Conservation (phyloP, 2,113 vertebrate genomes). For the Phyllopteryx taeniolatus region DNA sequence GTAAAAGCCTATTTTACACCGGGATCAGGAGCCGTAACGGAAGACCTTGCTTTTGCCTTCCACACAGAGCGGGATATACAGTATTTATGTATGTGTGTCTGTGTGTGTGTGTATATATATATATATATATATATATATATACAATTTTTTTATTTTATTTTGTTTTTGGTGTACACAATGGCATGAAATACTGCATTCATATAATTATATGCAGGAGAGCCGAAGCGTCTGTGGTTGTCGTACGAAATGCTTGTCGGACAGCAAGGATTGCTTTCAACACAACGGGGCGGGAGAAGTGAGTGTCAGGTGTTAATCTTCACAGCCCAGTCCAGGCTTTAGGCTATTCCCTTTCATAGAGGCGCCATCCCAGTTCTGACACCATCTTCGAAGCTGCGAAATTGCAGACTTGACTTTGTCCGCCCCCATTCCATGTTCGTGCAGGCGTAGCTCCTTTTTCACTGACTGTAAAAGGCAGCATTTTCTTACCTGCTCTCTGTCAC, state of each 20-base stretch:
- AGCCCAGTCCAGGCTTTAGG: not conserved
- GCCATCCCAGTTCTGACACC: not conserved
- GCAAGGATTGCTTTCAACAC: not conserved
- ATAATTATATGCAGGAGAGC: not conserved
- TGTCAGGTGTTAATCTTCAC: constrained; percentile 1
- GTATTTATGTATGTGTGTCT: no score
- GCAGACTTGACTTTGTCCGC: not conserved
- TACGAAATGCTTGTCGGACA: not conserved
- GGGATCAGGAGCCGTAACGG: no score
- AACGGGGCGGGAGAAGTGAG: not conserved
- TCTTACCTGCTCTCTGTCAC: not conserved
- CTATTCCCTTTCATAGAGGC: not conserved
- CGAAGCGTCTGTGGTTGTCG: not conserved
- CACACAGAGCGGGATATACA: not conserved
- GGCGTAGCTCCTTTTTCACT: not conserved
- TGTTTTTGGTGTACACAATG: not conserved
- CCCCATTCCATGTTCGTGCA: not conserved
- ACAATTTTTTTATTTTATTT: no score
- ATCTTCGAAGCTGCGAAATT: not conserved
- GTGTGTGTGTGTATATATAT: no score
- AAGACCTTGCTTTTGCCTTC: not conserved
- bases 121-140: no score
- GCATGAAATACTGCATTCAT: not conserved
- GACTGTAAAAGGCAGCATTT: not conserved
- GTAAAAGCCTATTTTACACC: no score